Conservation (phyloP, 1,140 invertebrate genomes). For the Diorhabda carinulata region DNA sequence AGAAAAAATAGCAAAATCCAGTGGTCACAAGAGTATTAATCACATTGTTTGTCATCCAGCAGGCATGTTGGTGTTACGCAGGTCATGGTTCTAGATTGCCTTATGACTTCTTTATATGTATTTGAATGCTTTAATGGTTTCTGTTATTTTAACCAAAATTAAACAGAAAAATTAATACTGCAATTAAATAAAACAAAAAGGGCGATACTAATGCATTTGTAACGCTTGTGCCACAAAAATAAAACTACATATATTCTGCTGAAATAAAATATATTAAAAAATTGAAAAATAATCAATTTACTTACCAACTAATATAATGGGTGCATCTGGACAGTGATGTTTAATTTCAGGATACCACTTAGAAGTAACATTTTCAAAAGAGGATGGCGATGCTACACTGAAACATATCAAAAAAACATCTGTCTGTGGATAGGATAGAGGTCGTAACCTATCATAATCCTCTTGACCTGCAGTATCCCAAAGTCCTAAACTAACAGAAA, state of each 20-base stretch:
- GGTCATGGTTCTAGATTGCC: no score
- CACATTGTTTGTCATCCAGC: no score
- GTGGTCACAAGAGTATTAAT: no score
- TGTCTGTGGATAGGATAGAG: constrained; percentile 91
- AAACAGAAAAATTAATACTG: no score
- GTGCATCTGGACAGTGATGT: constrained; percentile 96
- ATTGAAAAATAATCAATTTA: constrained; percentile 19
- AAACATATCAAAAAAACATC: constrained; percentile 99
- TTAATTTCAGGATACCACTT: constrained; percentile 99
- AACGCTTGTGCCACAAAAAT: neutral
- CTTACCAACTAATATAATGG: constrained; percentile 94
- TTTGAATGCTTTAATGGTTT: no score
- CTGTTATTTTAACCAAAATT: no score
- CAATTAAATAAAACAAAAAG: no score
- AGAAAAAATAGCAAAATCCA: no score
- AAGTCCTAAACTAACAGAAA: constrained; percentile 89
- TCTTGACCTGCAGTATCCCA: constrained; percentile 98
- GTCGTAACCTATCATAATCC: constrained; percentile 94
- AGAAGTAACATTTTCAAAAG: constrained; percentile 97
- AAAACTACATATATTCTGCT: neutral
- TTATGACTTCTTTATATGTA: no score
- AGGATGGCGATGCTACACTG: constrained; percentile 94
- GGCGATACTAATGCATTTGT: no score
- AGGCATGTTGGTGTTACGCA: no score
- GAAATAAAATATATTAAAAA: neutral